Evolutionary conservation across 2,113 vertebrate genomes (phyloP), one percentile per base, ranked within the genome.

Genomic region (Gavialis gangeticus): DNA sequence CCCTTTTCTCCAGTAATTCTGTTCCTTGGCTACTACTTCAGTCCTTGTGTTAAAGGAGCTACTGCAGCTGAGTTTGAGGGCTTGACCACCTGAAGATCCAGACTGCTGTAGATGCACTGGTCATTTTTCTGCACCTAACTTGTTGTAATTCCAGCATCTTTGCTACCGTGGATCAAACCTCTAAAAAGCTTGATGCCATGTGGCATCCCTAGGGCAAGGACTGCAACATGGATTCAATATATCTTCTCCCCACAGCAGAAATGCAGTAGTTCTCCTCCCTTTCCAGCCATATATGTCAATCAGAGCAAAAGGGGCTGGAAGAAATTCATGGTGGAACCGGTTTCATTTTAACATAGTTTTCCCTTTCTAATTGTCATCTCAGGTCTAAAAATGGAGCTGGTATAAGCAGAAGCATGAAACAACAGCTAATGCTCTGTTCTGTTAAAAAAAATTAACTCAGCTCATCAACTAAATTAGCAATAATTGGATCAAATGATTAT

Each of bases 401-500:
- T 37, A 3, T 22, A 77, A 76, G 5, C 37, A 92, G 28, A 83
- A 82, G 17, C 10, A 85, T 18, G 80, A 59, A 91, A 64, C 11
- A 89, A 55, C 19, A 83, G 13, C 78, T 84, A 82, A 59, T 12
- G 3, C 10, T 63, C 82, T 85, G 58, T 1, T 71, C 87, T 77
- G 4, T 80, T 75, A 82, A 57, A 82, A 56, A 62, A 76, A 69
- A 60, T 3, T 10, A 80, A 94, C 59, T 79, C 76, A 88, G 78
- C 82, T 94, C 88, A 86, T 92, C 88, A 95, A 77, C 55, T 79
- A 95, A 88, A 96, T 96, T 69, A 92, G 71, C 82, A 92, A 89
- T 92, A 95, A 95, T 75, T 94, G 88, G 82, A 46, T 94, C 80
- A 77, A 96, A 92, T 66, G 46, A 92, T 86, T 95, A 94, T 93